Evolutionary conservation across 2,888 invertebrate species (phyloP), one percentile per base, ranked within the genome.

Genomic region (Harmothoe impar): DNA sequence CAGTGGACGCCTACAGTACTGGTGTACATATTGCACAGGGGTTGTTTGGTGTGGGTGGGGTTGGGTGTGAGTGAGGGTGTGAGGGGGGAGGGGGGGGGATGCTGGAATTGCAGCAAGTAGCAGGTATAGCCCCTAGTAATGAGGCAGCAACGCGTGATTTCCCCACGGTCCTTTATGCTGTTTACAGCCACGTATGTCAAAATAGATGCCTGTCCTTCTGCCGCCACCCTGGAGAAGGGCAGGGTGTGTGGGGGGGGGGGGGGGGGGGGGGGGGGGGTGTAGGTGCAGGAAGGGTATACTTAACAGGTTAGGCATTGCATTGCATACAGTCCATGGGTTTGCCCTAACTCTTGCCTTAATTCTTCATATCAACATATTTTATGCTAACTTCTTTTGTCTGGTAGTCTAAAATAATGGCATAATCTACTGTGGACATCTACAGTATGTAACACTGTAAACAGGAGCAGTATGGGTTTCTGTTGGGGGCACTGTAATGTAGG

Each of bases 131-230:
- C 62, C 7, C 7, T n/a, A 15, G 72, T 72, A 72, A 72, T 72
- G 72, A 29, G 72, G 29, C 15, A 29, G 72, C 3, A 25, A 29
- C 20, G 29, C 31, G 72, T 72, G 72, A 72, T 72, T 72, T 72
- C 72, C 72, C 72, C 17, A 17, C 25, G 72, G 72, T 29, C 72
- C 72, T 72, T 29, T 25, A 72, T 72, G 72, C 72, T 29, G 29
- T 72, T 72, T 72, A 25, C 72, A 29, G 72, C 72, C 15, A 25
- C 72, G 25, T 72, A 72, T 72, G 72, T 72, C 72, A 72, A 29
- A 72, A 72, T 72, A 72, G 72, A 29, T 29, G 72, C 3, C 72
- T 29, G 72, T 62, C 62, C 62, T 62, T 15, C 62, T n/a, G n/a
- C 62, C 20, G 62, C 62, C 62, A 20, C n/a, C 62, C 62, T n/a